Conservation (phyloP, 2,888 invertebrate species). For the Philereme transversata region DNA sequence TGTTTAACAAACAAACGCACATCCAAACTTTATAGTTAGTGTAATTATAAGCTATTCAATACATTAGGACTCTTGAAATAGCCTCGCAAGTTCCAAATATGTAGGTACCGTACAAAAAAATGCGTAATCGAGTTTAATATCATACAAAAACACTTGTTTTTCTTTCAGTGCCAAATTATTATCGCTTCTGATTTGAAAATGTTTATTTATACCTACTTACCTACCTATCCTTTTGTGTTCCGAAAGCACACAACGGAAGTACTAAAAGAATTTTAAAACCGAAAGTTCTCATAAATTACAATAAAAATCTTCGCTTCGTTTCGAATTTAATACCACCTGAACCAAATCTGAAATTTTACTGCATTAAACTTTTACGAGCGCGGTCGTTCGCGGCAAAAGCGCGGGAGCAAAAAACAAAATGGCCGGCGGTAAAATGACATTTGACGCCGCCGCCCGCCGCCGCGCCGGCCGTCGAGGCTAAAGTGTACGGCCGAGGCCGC, state of each 20-base stretch:
- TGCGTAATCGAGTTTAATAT: no score
- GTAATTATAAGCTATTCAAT: no score
- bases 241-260: conserved; percentile 7
- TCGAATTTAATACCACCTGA: conserved; percentile 77
- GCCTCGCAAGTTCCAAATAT: no score
- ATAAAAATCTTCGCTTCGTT: conserved; percentile 80
- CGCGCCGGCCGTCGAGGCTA: conserved; percentile 18
- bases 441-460: conserved; percentile 59
- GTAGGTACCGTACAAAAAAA: no score
- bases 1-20: no score
- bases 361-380: conserved; percentile 78
- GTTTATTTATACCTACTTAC: no score
- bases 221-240: no score
- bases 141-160: no score
- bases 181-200: no score
- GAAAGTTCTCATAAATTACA: conserved; percentile 41
- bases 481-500: conserved; percentile 36
- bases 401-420: conserved; percentile 69
- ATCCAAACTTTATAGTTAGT: no score
- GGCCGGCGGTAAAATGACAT: conserved; percentile 71
- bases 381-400: conserved; percentile 53
- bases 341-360: conserved; percentile 78
- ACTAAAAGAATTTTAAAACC: conserved; percentile 3
- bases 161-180: no score
- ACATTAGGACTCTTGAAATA: no score